Evolutionary conservation across 2,888 invertebrate genomes (phyloP), one percentile per base, ranked within the genome.

Genomic region (Sepioteuthis lessoniana): DNA sequence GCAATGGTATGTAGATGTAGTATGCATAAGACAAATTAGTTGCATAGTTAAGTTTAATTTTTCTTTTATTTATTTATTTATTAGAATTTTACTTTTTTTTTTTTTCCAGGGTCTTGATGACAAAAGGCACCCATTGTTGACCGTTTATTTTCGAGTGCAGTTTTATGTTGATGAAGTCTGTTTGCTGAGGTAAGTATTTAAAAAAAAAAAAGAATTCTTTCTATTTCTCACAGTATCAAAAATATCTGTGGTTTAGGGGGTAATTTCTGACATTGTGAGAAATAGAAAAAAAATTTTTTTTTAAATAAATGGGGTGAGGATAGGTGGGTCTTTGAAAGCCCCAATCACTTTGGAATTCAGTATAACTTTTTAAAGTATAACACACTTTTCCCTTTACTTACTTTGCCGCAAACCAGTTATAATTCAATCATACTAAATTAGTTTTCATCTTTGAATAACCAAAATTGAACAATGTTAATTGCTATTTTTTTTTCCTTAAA

Each of bases 151-250:
- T 97, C 98, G 98, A 96, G 98, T 99, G 96, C 98, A 99, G 97
- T 99, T 98, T 97, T 99, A 99, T 97, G 98, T 99, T 96, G 99
- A 99, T 97, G 98, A 98, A 97, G 98, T 99, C 95, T 98, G 98
- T 96, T 98, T 99, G 95, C 98, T 99, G 97, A 98, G 98, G 98
- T 98, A 97, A 97, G 96, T 94, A 37, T 21, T 19, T 3, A 25
- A 25, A 55, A 50, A 50, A 50, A 19, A 50, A 47, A 47, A 47
- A n/a, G n/a, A n/a, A n/a, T n/a, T n/a, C n/a, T n/a, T n/a, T n/a
- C n/a, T n/a, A n/a, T n/a, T n/a, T n/a, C n/a, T n/a, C n/a, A n/a
- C n/a, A n/a, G n/a, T n/a, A n/a, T n/a, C n/a, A n/a, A n/a, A n/a
- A n/a, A n/a, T n/a, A n/a, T n/a, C n/a, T n/a, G n/a, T n/a, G n/a